phyloP scores from a whole-genome alignment of 2,113 vertebrate species.

The Arizona elegans region DNA sequence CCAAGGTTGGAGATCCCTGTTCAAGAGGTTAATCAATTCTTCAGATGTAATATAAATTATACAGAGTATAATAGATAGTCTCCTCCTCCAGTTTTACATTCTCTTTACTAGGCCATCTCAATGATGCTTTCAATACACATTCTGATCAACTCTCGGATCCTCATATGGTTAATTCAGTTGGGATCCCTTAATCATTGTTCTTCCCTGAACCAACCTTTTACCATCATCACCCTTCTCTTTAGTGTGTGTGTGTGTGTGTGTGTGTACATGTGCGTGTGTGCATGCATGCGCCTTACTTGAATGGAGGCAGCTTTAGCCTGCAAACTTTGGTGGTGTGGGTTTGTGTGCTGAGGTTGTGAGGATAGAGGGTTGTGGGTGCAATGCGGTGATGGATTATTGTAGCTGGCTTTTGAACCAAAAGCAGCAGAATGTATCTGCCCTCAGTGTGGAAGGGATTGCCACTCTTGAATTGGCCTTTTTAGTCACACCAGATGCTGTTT shows the following conservation, averaged over 20 bases:
- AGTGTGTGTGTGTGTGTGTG: neutral
- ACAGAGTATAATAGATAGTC: neutral
- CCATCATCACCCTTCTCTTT: neutral
- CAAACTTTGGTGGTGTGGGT: conserved; percentile 58
- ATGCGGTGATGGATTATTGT: conserved; percentile 92
- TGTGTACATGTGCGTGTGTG: neutral
- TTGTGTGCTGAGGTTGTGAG: conserved; percentile 80
- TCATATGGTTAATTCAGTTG: neutral
- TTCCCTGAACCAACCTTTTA: neutral
- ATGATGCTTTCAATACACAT: neutral
- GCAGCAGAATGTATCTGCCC: conserved; percentile 53
- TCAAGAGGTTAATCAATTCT: neutral
- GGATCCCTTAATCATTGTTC: neutral
- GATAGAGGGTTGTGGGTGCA: conserved; percentile 86
- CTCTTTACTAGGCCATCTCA: neutral
- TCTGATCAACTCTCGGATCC: neutral
- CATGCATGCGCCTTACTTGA: neutral
- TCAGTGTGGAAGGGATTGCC: too few species aligned
- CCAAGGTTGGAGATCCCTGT: neutral
- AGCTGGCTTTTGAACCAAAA: conserved; percentile 94
- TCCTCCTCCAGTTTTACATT: neutral
- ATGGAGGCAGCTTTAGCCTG: neutral
- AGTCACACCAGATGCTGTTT: too few species aligned
- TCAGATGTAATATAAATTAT: neutral
- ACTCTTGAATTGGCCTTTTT: too few species aligned